Percentiles rank a stretch among this genome's conserved stretches.
Evolutionary conservation across 2,113 vertebrate genomes (phyloP).

Genomic region (Phainopepla nitens): DNA sequence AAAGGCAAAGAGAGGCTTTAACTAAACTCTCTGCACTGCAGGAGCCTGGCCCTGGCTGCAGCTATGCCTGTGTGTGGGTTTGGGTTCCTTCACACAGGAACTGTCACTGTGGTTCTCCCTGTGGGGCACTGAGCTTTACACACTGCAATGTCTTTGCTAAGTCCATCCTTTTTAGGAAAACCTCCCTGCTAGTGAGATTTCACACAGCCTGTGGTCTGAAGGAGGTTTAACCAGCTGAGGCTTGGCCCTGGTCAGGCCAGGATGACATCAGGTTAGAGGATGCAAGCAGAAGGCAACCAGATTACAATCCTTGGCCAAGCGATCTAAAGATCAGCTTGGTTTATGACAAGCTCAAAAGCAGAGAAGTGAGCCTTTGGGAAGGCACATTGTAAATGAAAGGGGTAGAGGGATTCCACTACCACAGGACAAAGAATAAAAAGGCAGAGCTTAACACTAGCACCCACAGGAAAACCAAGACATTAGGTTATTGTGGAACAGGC

Average conservation of each 20-base stretch:
- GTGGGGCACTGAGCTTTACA: neutral
- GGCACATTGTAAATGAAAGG: neutral
- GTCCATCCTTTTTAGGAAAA: slow-evolving; percentile 10
- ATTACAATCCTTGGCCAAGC: neutral
- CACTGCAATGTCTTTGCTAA: neutral
- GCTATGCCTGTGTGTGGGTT: neutral
- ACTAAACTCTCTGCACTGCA: neutral
- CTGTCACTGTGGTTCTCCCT: neutral
- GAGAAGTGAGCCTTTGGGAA: neutral
- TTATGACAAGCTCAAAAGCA: neutral
- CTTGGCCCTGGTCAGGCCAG: neutral
- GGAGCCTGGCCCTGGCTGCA: neutral
- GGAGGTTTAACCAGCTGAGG: neutral
- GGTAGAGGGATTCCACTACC: neutral
- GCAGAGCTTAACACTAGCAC: neutral
- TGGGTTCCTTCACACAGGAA: neutral
- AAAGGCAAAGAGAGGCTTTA: neutral
- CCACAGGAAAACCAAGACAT: neutral
- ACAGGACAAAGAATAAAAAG: neutral
- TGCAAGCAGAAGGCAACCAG: neutral
- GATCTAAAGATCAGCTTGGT: neutral
- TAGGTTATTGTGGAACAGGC: neutral
- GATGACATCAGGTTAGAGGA: neutral
- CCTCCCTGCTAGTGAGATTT: neutral
- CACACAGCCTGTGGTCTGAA: neutral